A percentile compares a stretch with the other conserved stretches of the same genome.
These are phyloP conservation scores for Bombylius major DNA, from an alignment of 2,888 invertebrate species.

Conservation along the genomic window DNA sequence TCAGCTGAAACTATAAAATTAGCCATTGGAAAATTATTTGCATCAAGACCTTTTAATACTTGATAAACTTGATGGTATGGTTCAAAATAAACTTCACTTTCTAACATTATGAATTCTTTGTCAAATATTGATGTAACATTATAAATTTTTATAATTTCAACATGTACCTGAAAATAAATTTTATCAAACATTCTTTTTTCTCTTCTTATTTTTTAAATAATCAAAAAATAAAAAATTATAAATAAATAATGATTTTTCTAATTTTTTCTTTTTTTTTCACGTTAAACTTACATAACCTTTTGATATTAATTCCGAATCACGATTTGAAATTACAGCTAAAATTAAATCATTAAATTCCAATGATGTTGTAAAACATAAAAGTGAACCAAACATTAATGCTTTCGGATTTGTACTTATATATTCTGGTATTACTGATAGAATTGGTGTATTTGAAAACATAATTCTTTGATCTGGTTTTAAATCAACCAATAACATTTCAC, in stretches of 20 bases:
- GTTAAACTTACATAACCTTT: constrained; percentile 43
- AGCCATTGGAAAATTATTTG: constrained; percentile 50
- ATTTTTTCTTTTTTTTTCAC: background rate
- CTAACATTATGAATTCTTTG: constrained; percentile 50
- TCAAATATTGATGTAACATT: constrained; percentile 29
- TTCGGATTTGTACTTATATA: constrained; percentile 6
- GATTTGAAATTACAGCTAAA: constrained; percentile 54
- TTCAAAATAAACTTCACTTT: constrained; percentile 69
- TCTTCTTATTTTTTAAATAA: no score
- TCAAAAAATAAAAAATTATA: constrained; percentile 1
- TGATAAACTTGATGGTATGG: constrained; percentile 63
- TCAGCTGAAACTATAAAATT: constrained; percentile 52
- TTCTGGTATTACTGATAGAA: background rate
- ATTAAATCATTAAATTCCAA: constrained; percentile 55
- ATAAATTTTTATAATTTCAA: constrained; percentile 28
- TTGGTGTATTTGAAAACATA: background rate
- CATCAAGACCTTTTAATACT: constrained; percentile 48
- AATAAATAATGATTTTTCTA: background rate
- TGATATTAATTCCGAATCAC: constrained; percentile 39
- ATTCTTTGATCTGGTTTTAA: constrained; percentile 8
- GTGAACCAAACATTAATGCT: constrained; percentile 42
- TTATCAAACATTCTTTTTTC: background rate
- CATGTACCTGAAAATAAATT: constrained; percentile 22
- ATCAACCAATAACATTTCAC: constrained; percentile 26
- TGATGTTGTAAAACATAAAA: constrained; percentile 53